Percentiles rank a stretch among this genome's conserved stretches.
phyloP scores from a whole-genome alignment of 2,888 invertebrate genomes.

The Rugalucina vietnamica region DNA sequence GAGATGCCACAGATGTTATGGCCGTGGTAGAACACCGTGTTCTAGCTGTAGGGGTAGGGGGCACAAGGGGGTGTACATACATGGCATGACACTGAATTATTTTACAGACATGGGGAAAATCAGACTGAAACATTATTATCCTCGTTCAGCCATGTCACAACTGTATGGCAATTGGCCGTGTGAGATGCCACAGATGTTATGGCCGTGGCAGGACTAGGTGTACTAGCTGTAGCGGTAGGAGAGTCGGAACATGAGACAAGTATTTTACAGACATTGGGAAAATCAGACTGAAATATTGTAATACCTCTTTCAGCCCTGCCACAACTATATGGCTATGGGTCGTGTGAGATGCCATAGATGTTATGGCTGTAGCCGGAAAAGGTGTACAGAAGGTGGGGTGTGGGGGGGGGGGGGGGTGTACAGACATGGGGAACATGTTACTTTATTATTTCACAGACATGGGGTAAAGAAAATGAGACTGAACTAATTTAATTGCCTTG shows the following conservation, averaged over 20 bases:
- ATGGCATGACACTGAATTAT: no score
- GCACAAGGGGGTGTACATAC: conserved; percentile 58
- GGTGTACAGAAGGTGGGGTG: conserved; percentile 67
- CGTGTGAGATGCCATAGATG: conserved; percentile 82
- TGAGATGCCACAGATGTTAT: conserved; percentile 79
- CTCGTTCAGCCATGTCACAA: conserved; percentile 81
- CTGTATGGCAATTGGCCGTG: conserved; percentile 85
- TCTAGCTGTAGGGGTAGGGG: conserved; percentile 66
- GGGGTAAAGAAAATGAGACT: no score
- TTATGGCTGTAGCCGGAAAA: conserved; percentile 74
- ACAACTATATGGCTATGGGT: conserved; percentile 84
- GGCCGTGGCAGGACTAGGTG: conserved; percentile 75
- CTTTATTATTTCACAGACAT: no score
- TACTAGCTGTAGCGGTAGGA: no score
- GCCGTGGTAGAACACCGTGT: conserved; percentile 74
- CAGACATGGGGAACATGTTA: conserved; percentile 64
- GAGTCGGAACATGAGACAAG: no score
- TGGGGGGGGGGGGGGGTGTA: conserved; percentile 60
- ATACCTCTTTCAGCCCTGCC: conserved; percentile 81
- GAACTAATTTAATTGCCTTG: no score
- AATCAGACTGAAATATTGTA: no score
- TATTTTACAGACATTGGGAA: no score
- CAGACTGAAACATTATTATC: no score
- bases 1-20: conserved; percentile 78
- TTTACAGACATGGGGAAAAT: no score